Base-by-base conservation (phyloP, 1,140 invertebrate species). In the Lepidotrigona ventralis region DNA sequence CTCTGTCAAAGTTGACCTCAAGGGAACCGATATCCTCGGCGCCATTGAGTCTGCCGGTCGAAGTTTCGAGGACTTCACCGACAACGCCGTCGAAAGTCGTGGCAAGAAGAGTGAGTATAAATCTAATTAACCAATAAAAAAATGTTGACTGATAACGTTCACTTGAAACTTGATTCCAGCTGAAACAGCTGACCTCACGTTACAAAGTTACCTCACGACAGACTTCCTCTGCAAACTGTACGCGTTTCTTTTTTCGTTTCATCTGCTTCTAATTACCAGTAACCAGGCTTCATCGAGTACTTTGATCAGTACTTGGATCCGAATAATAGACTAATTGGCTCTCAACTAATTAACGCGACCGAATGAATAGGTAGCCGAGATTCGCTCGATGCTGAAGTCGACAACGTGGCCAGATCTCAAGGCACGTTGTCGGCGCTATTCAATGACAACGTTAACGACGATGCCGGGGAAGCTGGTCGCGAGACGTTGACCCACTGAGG, bases 1-100 rank as follows among this genome's bases (percentile, higher is more conserved):
- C 93, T 96, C 97, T 33, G 94, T 98, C 74, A 97, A 97, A 91
- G 95, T 98, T n/a, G 97, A 98, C 93, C 94, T 98, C 69, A 97
- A 97, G 93, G 97, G 97, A 46, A 95, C 95, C 76, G 97, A 98
- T 89, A 96, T 98, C n/a, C 95, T 97, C 6, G 96, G 96, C 79
- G 96, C 97, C 2, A 96, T 97, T 51, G 96, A 96, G 73, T 96
- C 96, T 53, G 96, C 96, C n/a, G 97, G 97, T 17, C 95, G 97
- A 64, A 97, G 97, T 69, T 94, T 98, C 46, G 96, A 96, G 88
- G 97, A 97, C 88, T 95, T 95, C 69, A 96, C 96, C 83, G 96
- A 97, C 74, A 95, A 95, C 58, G 94, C 95, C 39, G 96, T 96
- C 86, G 96, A 97, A 92, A 95, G 95, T 53, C 95, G 96, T 93